Evolutionary conservation across 1,140 invertebrate genomes (phyloP), one percentile per base, ranked within the genome.

Genomic region (Vanessa tameamea): DNA sequence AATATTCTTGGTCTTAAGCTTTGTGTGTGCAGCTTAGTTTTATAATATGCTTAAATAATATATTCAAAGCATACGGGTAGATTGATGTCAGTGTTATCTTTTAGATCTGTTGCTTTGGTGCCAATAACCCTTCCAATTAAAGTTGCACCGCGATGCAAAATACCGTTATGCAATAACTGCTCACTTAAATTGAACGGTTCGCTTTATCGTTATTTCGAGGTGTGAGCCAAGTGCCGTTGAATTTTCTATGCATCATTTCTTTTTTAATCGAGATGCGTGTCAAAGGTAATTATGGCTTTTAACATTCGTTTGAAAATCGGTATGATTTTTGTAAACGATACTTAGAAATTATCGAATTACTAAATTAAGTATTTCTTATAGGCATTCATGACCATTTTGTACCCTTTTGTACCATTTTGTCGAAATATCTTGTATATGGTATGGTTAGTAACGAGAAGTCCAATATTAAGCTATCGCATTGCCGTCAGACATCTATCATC

Each of bases 91-190:
- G n/a, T 15, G 43, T 65, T 57, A 53, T 48, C 5, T 57, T 15
- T 31, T n/a, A 6, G 51, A 53, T 53, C 51, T 16, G n/a, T 53
- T 11, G 31, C 43, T 66, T 72, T 72, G 15, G 16, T 55, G 48
- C 64, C 20, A 72, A 65, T 16, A 26, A 64, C 59, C 69, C 43
- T 47, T 64, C 63, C 64, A 71, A 72, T 76, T 71, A 75, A 75
- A 53, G 69, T 51, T 66, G 64, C 64, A 47, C 37, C 43, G 57
- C 64, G 55, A n/a, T 66, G 47, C 69, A n/a, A 64, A 71, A 61
- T 59, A 47, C 69, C 57, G 64, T 71, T 75, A 71, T 74, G 72
- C 61, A 59, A 69, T 75, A 59, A 57, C 20, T 61, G 55, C 68
- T 76, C 48, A 61, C 55, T 71, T 55, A 47, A 53, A 72, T 61